Conservation (phyloP, 2,113 vertebrate species). For the Corydoras sp. region DNA sequence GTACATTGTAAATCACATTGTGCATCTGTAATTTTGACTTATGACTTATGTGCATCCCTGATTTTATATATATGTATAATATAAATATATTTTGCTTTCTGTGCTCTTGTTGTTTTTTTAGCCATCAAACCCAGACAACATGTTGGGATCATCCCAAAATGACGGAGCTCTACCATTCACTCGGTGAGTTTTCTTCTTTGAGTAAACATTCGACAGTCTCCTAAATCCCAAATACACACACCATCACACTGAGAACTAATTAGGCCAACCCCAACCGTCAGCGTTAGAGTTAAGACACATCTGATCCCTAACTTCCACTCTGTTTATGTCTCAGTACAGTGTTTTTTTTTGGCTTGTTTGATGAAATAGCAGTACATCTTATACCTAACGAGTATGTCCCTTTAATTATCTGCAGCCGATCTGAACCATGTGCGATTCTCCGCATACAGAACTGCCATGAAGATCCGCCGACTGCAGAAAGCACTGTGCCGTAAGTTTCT, state of each 20-base stretch:
- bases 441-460: conserved; percentile 96
- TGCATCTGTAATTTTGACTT: no score
- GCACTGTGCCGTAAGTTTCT: conserved; percentile 86
- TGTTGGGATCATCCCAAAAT: conserved; percentile 85
- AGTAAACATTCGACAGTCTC: not conserved
- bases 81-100: no score
- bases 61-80: no score
- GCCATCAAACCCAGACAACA: conserved; percentile 80
- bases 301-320: not conserved
- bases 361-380: not conserved
- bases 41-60: no score
- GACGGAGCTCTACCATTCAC: conserved; percentile 77
- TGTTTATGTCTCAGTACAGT: conserved; percentile 5
- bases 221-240: not conserved
- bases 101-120: conserved; percentile 36
- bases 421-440: conserved; percentile 97
- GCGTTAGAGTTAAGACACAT: not conserved
- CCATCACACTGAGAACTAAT: conserved; percentile 3
- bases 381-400: not conserved
- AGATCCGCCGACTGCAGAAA: conserved; percentile 94
- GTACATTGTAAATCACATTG: no score
- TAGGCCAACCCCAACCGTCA: not conserved
- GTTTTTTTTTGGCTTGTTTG: no score
- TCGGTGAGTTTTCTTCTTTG: conserved; percentile 55
- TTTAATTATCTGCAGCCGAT: conserved; percentile 71